Conservation (phyloP, 2,113 vertebrate genomes). For the Cochlearius cochlearius region DNA sequence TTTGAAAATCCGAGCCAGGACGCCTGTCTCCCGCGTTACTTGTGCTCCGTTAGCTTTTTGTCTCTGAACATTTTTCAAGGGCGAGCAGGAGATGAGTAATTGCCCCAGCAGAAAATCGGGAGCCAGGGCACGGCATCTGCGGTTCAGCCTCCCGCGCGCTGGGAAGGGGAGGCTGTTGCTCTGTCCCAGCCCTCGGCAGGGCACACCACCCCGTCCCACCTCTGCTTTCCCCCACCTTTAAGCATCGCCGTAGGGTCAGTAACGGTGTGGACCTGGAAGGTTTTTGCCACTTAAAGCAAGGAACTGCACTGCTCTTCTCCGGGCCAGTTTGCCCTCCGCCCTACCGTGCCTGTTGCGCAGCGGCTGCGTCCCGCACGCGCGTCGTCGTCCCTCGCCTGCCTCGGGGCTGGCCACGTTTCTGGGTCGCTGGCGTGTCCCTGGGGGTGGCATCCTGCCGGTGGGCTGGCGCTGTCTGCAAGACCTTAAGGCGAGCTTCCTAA, state of each 20-base stretch:
- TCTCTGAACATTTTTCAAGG: not conserved
- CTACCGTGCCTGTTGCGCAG: fast-evolving
- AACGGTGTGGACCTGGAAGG: fast-evolving
- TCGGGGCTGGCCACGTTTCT: fast-evolving
- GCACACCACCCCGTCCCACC: not conserved
- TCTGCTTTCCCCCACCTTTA: not conserved
- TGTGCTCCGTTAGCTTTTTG: not conserved
- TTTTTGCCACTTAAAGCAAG: fast-evolving
- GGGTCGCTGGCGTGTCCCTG: not conserved
- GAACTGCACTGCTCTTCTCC: not conserved
- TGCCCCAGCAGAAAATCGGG: fast-evolving
- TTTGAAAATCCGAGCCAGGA: not conserved
- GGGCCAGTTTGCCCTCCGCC: not conserved
- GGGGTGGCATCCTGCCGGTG: not conserved
- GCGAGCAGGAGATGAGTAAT: not conserved
- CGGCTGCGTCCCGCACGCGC: fast-evolving
- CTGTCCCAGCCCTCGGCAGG: not conserved
- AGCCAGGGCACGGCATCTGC: fast-evolving
- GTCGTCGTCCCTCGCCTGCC: not conserved
- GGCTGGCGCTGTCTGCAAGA: not conserved
- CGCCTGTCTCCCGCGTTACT: not conserved
- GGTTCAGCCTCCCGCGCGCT: not conserved
- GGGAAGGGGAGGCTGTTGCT: not conserved
- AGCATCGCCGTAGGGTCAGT: fast-evolving
- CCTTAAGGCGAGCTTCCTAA: not conserved